Conservation (phyloP, 35 echinoderm and acorn worm genomes). For the Nesometra sesokonis region DNA sequence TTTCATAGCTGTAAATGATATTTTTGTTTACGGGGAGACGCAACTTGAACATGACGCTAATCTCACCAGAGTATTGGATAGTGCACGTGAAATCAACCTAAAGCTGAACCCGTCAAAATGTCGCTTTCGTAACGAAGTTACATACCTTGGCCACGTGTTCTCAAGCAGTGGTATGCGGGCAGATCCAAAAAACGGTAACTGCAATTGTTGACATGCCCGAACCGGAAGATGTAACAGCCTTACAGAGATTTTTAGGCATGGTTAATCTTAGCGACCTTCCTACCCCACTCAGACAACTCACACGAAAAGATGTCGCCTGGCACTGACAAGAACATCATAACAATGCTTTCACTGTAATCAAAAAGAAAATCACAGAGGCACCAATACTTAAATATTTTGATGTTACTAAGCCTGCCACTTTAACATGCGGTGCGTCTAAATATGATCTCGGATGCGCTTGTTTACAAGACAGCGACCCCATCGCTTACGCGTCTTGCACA, state of each 20-base stretch:
- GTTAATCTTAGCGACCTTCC: not conserved
- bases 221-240: conserved; percentile 7
- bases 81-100: too few species aligned
- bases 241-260: not conserved
- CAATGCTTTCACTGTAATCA: not conserved
- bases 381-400: too few species aligned
- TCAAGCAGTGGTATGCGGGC: conserved; percentile 31
- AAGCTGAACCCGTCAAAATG: conserved; percentile 48
- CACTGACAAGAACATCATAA: too few species aligned
- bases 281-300: too few species aligned
- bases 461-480: too few species aligned
- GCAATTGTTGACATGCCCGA: conserved; percentile 43
- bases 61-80: conserved; percentile 23
- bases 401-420: too few species aligned
- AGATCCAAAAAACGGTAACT: conserved; percentile 29
- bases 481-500: too few species aligned
- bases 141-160: conserved; percentile 52
- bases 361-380: not conserved
- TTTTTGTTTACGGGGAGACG: conserved; percentile 1
- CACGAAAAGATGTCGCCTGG: not conserved
- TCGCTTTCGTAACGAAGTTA: conserved; percentile 26
- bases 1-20: conserved; percentile 16
- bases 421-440: too few species aligned
- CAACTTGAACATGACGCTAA: conserved; percentile 24
- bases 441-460: too few species aligned